Evolutionary conservation across 1,140 invertebrate genomes (phyloP).

Genomic region (Zaprionus taronus): DNA sequence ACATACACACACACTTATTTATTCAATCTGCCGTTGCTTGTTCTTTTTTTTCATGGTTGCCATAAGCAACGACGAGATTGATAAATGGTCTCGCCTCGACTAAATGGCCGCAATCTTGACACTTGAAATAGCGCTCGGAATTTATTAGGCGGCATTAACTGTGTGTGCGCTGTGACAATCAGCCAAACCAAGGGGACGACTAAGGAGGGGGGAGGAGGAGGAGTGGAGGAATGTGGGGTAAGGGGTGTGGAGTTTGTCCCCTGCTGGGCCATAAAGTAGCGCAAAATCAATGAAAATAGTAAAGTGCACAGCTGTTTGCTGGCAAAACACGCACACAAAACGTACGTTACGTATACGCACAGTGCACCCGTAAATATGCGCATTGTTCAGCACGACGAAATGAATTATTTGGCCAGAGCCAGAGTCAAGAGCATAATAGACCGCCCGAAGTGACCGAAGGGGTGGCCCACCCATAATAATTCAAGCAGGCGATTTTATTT

Average conservation of each 20-base stretch:
- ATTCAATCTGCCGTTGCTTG: neutral
- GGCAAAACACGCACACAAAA: conserved; percentile 4
- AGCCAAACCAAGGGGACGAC: neutral
- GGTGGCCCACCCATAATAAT: conserved; percentile 18
- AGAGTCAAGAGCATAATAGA: conserved; percentile 12
- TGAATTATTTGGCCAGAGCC: conserved; percentile 32
- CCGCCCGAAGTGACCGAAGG: conserved; percentile 4
- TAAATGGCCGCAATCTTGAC: conserved; percentile 72
- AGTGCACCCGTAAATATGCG: conserved; percentile 55
- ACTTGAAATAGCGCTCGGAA: conserved; percentile 60
- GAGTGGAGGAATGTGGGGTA: neutral
- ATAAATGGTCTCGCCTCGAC: conserved; percentile 56
- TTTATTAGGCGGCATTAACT: conserved; percentile 68
- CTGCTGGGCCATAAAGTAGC: conserved; percentile 19
- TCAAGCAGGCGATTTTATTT: conserved; percentile 20
- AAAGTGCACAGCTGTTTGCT: conserved; percentile 22
- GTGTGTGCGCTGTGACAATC: conserved; percentile 38
- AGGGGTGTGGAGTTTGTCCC: neutral
- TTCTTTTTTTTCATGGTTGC: conserved; percentile 1
- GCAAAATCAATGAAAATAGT: conserved; percentile 40
- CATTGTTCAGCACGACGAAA: conserved; percentile 55
- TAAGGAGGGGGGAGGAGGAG: neutral
- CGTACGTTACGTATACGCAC: conserved; percentile 58
- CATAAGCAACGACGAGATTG: conserved; percentile 48
- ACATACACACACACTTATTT: neutral